Percentiles rank a stretch among this genome's conserved stretches.
Evolutionary conservation across 2,113 vertebrate genomes (phyloP).

Genomic region (Dipodomys merriami): DNA sequence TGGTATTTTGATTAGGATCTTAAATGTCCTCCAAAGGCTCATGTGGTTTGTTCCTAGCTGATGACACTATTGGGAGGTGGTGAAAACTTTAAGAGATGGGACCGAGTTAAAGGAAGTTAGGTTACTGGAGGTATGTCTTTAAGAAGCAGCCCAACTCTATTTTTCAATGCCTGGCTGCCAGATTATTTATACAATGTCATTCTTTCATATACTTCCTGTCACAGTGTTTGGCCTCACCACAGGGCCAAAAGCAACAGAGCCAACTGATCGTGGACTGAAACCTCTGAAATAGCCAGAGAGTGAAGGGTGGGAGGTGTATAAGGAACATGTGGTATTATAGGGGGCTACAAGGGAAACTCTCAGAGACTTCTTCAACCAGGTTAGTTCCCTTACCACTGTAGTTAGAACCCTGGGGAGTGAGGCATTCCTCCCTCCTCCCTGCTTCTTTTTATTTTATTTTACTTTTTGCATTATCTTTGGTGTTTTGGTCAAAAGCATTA

Average conservation of each 20-base stretch:
- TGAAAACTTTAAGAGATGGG: not conserved
- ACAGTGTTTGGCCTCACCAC: not conserved
- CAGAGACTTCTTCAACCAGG: not conserved
- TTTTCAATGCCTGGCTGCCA: not conserved
- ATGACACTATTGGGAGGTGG: not conserved
- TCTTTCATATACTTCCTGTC: not conserved
- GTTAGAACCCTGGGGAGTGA: not conserved
- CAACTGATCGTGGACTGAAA: not conserved
- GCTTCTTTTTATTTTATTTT: not conserved
- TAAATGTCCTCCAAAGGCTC: not conserved
- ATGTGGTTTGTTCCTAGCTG: not conserved
- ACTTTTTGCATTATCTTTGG: not conserved
- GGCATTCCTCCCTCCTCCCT: not conserved
- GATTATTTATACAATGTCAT: too few relatives aligned
- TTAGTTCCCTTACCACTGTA: not conserved
- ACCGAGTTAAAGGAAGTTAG: too few relatives aligned
- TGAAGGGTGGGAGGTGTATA: not conserved
- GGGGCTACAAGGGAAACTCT: too few relatives aligned
- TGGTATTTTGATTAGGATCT: not conserved
- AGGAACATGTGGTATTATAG: not conserved
- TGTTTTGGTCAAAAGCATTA: constrained; percentile 3
- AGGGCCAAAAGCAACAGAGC: not conserved
- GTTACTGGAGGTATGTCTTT: not conserved
- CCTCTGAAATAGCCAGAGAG: too few relatives aligned
- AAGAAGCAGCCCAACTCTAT: not conserved